These are phyloP conservation scores for Syngnathoides biaculeatus DNA, from an alignment of 2,113 vertebrate species.

Conservation along the genomic window DNA sequence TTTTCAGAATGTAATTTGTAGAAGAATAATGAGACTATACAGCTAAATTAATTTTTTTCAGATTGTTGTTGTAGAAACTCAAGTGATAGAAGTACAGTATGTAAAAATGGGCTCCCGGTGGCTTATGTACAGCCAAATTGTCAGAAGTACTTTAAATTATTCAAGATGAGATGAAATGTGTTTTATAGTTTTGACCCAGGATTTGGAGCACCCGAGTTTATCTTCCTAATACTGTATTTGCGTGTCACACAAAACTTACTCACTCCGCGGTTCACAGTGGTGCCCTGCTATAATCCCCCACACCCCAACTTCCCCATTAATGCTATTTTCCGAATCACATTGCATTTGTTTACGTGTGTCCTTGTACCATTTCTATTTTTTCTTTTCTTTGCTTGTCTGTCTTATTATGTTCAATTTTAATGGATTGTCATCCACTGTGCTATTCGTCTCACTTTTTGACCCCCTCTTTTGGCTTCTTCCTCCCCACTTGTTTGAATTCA, in stretches of 20 bases:
- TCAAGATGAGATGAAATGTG: not conserved
- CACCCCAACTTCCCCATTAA: not conserved
- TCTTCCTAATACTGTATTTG: not conserved
- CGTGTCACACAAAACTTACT: not conserved
- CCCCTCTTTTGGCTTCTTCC: not conserved
- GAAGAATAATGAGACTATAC: not conserved
- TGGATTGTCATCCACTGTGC: not conserved
- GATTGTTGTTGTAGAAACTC: not conserved
- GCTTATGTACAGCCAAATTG: too few relatives aligned
- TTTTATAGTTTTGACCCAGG: not conserved
- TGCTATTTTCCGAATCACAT: not conserved
- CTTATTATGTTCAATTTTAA: not conserved
- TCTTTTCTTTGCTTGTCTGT: not conserved
- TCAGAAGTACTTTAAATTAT: not conserved
- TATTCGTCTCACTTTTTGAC: not conserved
- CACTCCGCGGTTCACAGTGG: not conserved
- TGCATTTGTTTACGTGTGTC: not conserved
- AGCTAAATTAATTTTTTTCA: not conserved
- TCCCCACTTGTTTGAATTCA: conserved; percentile 62
- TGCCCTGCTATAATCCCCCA: conserved; percentile 1
- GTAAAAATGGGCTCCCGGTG: too few relatives aligned
- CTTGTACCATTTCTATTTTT: not conserved
- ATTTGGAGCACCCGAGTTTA: not conserved
- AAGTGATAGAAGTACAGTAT: not conserved
- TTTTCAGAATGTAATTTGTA: not conserved